Conservation (phyloP, 2,113 vertebrate species). For the Gymnogyps californianus region DNA sequence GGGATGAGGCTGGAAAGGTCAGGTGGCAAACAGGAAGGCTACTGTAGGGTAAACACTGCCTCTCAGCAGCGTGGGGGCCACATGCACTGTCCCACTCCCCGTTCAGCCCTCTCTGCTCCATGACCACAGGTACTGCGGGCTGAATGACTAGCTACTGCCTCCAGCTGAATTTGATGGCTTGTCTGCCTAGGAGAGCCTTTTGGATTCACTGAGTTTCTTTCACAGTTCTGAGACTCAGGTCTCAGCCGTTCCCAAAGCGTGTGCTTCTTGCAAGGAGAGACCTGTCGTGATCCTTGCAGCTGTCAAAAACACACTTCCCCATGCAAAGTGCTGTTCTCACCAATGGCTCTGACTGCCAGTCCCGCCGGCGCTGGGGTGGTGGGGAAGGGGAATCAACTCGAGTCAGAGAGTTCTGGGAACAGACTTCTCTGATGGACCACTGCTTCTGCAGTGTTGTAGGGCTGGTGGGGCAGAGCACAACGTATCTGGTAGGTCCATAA, state of each 20-base stretch:
- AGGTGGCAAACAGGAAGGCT: constrained; percentile 2
- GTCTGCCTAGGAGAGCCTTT: background rate
- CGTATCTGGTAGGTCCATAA: background rate
- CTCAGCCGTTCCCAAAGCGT: accelerated
- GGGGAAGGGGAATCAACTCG: background rate
- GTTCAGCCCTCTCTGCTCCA: background rate
- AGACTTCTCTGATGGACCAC: background rate
- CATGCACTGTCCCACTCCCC: background rate
- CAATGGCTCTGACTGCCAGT: background rate
- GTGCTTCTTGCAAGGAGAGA: background rate
- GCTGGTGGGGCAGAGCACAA: background rate
- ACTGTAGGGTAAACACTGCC: background rate
- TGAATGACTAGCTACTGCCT: background rate
- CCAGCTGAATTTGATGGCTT: background rate
- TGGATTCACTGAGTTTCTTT: background rate
- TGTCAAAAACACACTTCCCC: background rate
- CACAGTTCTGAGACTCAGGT: background rate
- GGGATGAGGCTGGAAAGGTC: constrained; percentile 26
- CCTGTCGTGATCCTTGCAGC: background rate
- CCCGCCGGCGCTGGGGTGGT: background rate
- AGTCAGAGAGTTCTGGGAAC: background rate
- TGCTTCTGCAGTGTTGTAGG: background rate
- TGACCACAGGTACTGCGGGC: background rate
- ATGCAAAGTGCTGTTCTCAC: background rate
- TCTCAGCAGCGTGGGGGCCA: background rate